These are phyloP conservation scores for Hirtodrosophila histrioides DNA, from an alignment of 2,888 invertebrate genomes.

Conservation along the genomic window DNA sequence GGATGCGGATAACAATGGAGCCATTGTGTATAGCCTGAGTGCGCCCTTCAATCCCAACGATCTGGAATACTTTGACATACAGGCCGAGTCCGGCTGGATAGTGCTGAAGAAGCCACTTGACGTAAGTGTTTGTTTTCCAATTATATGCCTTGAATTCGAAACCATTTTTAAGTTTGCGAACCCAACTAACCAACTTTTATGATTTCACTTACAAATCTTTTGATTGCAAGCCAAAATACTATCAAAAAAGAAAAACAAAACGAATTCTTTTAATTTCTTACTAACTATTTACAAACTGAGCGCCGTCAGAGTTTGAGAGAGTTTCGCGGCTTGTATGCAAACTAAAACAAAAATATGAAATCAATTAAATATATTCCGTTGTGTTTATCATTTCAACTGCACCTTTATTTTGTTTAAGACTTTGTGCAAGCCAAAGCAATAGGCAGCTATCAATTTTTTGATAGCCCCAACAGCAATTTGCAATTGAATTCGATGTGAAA, in stretches of 20 bases:
- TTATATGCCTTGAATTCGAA: slow-evolving; percentile 1
- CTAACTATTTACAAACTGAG: slow-evolving; percentile 52
- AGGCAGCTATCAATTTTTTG: slow-evolving; percentile 43
- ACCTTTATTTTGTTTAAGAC: slow-evolving; percentile 61
- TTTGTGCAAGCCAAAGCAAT: slow-evolving; percentile 21
- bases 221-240: slow-evolving; percentile 6
- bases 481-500: slow-evolving; percentile 64
- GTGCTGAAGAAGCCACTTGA: slow-evolving; percentile 96
- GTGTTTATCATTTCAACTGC: slow-evolving; percentile 61
- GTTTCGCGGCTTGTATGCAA: slow-evolving; percentile 10
- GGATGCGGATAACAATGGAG: slow-evolving; percentile 98
- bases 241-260: slow-evolving; percentile 1
- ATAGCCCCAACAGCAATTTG: slow-evolving; percentile 21
- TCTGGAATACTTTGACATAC: slow-evolving; percentile 97
- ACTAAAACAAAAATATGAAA: slow-evolving; percentile 1
- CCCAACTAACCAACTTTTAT: slow-evolving; percentile 68
- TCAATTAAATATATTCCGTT: slow-evolving; percentile 33
- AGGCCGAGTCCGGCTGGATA: slow-evolving; percentile 98
- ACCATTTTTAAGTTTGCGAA: slow-evolving; percentile 56
- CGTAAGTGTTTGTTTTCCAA: slow-evolving; percentile 90
- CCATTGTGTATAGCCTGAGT: slow-evolving; percentile 95
- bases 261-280: slow-evolving; percentile 44
- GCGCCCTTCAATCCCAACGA: slow-evolving; percentile 95
- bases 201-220: slow-evolving; percentile 31
- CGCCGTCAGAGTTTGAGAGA: slow-evolving; percentile 26